These are phyloP conservation scores for Coregonus sp. DNA, from an alignment of 2,797 vertebrate species.

Conservation along the genomic window DNA sequence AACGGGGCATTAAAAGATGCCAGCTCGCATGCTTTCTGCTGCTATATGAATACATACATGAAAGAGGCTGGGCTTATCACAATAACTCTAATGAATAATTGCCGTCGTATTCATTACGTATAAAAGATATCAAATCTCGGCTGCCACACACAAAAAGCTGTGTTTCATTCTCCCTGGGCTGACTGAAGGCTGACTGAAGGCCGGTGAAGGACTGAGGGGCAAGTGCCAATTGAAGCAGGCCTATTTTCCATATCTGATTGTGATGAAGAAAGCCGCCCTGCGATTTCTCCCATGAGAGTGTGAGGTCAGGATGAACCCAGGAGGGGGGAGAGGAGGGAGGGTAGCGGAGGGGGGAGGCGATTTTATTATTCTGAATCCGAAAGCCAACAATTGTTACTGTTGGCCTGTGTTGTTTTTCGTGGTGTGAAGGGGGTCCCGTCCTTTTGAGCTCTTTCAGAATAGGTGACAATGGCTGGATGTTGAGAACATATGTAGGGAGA, in stretches of 20 bases:
- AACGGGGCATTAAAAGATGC: conserved; percentile 59
- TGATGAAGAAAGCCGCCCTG: conserved; percentile 52
- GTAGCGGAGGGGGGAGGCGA: conserved; percentile 62
- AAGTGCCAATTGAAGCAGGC: conserved; percentile 45
- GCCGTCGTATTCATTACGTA: conserved; percentile 27
- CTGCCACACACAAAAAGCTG: neutral
- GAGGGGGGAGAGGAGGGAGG: conserved; percentile 38
- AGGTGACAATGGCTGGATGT: conserved; percentile 97
- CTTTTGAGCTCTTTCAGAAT: conserved; percentile 96
- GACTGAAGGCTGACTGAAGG: conserved; percentile 14
- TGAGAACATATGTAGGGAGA: conserved; percentile 99
- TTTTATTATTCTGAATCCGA: conserved; percentile 96
- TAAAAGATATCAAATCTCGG: conserved; percentile 30
- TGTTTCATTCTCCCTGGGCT: conserved; percentile 15
- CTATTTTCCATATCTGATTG: conserved; percentile 43
- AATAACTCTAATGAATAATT: conserved; percentile 15
- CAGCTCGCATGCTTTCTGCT: conserved; percentile 48
- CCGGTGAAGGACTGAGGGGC: conserved; percentile 25
- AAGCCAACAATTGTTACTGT: conserved; percentile 97
- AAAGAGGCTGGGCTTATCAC: conserved; percentile 38
- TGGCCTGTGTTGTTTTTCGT: conserved; percentile 90
- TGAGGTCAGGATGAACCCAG: conserved; percentile 61
- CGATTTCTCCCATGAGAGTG: conserved; percentile 80
- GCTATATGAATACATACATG: conserved; percentile 28
- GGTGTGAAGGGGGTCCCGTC: conserved; percentile 58